Evolutionary conservation across 1,140 invertebrate genomes (phyloP).

Genomic region (Zaprionus taronus): DNA sequence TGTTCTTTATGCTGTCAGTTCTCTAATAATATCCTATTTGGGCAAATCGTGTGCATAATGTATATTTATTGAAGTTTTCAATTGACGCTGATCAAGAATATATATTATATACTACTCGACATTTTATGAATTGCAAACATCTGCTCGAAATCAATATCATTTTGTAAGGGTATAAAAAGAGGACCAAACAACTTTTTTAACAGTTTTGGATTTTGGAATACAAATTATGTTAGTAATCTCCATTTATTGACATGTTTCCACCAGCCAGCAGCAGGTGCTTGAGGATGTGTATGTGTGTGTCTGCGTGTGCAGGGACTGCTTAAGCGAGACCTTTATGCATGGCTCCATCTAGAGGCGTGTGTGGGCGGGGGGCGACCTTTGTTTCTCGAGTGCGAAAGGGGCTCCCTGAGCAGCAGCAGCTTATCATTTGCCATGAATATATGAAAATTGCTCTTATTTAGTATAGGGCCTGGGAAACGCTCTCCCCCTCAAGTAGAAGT

Average conservation of each 20-base stretch:
- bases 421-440: slow-evolving; percentile 81
- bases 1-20: no score
- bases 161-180: slow-evolving; percentile 33
- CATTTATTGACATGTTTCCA: slow-evolving; percentile 74
- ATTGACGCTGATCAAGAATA: no score
- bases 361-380: slow-evolving; percentile 49
- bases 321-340: slow-evolving; percentile 72
- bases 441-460: slow-evolving; percentile 68
- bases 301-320: slow-evolving; percentile 46
- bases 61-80: no score
- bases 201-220: slow-evolving; percentile 82
- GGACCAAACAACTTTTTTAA: slow-evolving; percentile 74
- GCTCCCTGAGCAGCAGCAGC: slow-evolving; percentile 56
- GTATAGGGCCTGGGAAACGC: slow-evolving; percentile 7
- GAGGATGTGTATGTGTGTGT: slow-evolving; percentile 37
- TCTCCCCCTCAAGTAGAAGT: slow-evolving; percentile 9
- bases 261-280: slow-evolving; percentile 35
- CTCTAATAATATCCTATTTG: no score
- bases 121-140: no score
- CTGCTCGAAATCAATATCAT: not conserved
- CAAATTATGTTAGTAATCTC: slow-evolving; percentile 82
- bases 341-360: slow-evolving; percentile 23
- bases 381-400: slow-evolving; percentile 38
- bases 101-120: no score
- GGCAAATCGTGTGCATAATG: no score